phyloP scores from a whole-genome alignment of 2,113 vertebrate genomes.

The Chionomys nivalis region DNA sequence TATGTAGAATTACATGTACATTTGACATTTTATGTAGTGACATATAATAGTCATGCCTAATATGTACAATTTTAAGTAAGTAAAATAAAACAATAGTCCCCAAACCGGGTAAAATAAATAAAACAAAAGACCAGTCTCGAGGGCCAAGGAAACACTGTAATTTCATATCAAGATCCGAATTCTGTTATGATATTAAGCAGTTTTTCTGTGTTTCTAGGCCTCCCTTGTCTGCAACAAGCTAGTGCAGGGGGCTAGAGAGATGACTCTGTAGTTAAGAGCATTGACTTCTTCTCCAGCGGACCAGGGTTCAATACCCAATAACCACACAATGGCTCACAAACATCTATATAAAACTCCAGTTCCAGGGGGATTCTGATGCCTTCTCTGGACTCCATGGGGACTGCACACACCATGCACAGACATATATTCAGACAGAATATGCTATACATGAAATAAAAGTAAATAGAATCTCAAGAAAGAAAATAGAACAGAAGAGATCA shows the following conservation, averaged over 20 bases:
- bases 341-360: neutral
- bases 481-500: neutral
- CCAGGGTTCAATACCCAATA: neutral
- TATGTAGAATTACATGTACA: neutral
- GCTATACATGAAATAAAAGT: neutral
- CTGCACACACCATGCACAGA: neutral
- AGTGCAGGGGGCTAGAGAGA: neutral
- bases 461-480: neutral
- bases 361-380: neutral
- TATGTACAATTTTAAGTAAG: neutral
- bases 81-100: neutral
- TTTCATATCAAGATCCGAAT: slow-evolving; percentile 37
- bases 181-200: neutral
- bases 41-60: neutral
- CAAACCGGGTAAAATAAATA: slow-evolving; percentile 25
- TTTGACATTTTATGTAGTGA: neutral
- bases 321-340: neutral
- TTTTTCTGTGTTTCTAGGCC: neutral
- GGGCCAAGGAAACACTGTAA: neutral
- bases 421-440: neutral
- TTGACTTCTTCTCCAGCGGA: neutral
- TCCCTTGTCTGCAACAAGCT: neutral
- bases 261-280: neutral
- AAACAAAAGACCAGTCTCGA: neutral
- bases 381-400: neutral